A percentile compares a stretch with the other conserved stretches of the same genome.
phyloP scores from a whole-genome alignment of 2,888 invertebrate species.

The Tholera decimalis region DNA sequence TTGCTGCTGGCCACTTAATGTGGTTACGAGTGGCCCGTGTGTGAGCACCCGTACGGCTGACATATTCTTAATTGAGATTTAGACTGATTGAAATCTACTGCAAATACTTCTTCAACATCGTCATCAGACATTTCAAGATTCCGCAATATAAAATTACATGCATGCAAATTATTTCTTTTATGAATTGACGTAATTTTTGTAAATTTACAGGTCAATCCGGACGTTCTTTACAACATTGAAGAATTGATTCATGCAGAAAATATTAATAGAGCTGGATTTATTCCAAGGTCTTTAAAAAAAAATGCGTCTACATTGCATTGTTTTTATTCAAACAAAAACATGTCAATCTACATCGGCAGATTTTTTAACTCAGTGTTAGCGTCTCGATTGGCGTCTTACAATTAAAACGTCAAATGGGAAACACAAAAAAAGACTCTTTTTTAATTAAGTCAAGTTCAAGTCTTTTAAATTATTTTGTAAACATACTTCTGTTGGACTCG shows the following conservation, averaged over 20 bases:
- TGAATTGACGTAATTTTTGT: conserved; percentile 12
- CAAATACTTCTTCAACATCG: conserved; percentile 15
- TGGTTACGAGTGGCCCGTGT: background rate
- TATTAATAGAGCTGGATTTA: background rate
- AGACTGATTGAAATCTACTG: conserved; percentile 19
- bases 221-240: conserved; percentile 27
- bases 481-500: too few species aligned
- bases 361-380: too few species aligned
- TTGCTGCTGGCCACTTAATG: background rate
- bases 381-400: too few species aligned
- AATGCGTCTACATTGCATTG: background rate
- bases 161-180: background rate
- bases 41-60: conserved; percentile 3
- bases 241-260: background rate
- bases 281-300: background rate
- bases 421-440: too few species aligned
- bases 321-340: background rate
- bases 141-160: background rate
- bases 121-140: conserved; percentile 22
- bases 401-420: too few species aligned
- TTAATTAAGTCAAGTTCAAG: too few species aligned
- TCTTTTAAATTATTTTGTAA: too few species aligned
- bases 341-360: too few species aligned
- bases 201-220: conserved; percentile 10
- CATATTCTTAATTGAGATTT: conserved; percentile 32